Evolutionary conservation across 2,797 vertebrate genomes (phyloP).

Genomic region (Acanthopagrus latus): DNA sequence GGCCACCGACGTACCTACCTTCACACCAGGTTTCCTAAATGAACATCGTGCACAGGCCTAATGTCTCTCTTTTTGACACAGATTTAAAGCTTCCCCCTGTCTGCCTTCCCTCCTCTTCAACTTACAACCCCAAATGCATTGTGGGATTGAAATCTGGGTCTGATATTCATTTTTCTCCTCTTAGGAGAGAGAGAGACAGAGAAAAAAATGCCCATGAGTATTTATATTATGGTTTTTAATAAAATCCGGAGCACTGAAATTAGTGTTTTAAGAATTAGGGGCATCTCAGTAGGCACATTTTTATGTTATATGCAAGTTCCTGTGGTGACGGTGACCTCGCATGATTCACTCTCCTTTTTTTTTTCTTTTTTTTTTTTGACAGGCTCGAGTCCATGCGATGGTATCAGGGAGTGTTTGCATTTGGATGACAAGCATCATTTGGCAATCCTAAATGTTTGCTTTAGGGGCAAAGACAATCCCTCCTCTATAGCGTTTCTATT

Average conservation of each 20-base stretch:
- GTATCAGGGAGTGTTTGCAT: slow-evolving; percentile 68
- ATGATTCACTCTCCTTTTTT: slow-evolving; percentile 55
- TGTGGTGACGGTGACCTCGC: slow-evolving; percentile 37
- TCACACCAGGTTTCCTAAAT: slow-evolving; percentile 82
- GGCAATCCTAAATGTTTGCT: slow-evolving; percentile 70
- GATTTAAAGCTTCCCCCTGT: slow-evolving; percentile 77
- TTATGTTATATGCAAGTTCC: slow-evolving; percentile 37
- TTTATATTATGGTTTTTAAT: slow-evolving; percentile 72
- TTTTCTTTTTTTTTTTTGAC: too few species aligned
- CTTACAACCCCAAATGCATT: slow-evolving; percentile 73
- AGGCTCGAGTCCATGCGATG: slow-evolving; percentile 56
- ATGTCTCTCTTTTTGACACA: slow-evolving; percentile 82
- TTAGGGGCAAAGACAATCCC: slow-evolving; percentile 52
- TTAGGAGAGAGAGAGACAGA: slow-evolving; percentile 55
- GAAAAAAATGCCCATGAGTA: slow-evolving; percentile 64
- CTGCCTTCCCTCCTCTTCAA: slow-evolving; percentile 55
- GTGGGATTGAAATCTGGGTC: slow-evolving; percentile 77
- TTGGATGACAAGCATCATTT: slow-evolving; percentile 75
- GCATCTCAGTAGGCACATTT: slow-evolving; percentile 48
- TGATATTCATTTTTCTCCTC: slow-evolving; percentile 75
- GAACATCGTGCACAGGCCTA: slow-evolving; percentile 77
- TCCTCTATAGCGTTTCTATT: slow-evolving; percentile 51
- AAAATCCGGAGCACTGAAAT: slow-evolving; percentile 64
- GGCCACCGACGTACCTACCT: slow-evolving; percentile 79
- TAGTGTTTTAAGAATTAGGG: slow-evolving; percentile 60